Evolutionary conservation across 2,113 vertebrate genomes (phyloP).

Genomic region (Saimiri boliviensis): DNA sequence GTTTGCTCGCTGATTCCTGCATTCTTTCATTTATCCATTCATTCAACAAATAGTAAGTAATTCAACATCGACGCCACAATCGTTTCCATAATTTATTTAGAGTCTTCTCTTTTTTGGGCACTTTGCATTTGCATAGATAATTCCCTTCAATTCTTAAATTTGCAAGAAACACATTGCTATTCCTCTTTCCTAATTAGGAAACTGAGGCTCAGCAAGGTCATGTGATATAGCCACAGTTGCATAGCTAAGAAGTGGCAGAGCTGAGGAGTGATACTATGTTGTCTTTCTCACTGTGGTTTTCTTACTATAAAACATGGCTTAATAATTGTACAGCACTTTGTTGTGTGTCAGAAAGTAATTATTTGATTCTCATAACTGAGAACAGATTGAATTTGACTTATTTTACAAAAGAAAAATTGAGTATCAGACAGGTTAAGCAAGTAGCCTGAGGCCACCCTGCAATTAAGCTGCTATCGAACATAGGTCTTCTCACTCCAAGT

Average conservation of each 20-base stretch:
- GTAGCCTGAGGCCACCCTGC: not conserved
- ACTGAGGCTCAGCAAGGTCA: not conserved
- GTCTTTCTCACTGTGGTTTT: not conserved
- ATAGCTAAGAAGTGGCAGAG: not conserved
- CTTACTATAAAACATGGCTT: not conserved
- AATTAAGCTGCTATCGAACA: not conserved
- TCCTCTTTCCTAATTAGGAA: not conserved
- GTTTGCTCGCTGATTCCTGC: not conserved
- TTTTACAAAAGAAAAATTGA: not conserved
- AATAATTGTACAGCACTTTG: not conserved
- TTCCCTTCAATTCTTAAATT: not conserved
- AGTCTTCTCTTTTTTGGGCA: not conserved
- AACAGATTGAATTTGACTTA: not conserved
- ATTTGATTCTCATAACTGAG: conserved; percentile 1
- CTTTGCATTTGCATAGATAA: not conserved
- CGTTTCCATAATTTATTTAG: not conserved
- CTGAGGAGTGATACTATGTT: not conserved
- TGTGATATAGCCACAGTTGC: not conserved
- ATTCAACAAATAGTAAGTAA: not conserved
- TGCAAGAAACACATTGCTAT: not conserved
- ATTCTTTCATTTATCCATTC: not conserved
- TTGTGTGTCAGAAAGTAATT: not conserved
- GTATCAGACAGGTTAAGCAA: not conserved
- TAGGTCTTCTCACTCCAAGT: not conserved
- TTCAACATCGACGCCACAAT: not conserved